Evolutionary conservation across 2,797 vertebrate genomes (phyloP).

Genomic region (Moxostoma hubbsi): DNA sequence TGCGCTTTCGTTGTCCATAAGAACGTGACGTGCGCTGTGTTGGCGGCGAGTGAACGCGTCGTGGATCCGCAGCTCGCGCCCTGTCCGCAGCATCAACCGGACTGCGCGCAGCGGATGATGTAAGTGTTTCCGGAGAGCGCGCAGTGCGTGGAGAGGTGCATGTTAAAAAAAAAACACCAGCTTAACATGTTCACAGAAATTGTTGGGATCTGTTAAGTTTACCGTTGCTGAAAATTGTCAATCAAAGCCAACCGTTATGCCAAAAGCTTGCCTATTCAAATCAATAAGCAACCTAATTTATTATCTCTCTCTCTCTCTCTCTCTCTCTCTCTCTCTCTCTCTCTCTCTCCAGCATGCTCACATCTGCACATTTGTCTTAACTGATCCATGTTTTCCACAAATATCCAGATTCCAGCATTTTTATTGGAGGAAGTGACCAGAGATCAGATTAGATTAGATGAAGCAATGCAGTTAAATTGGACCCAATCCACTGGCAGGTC

Average conservation of each 20-base stretch:
- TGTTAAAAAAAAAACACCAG: too few relatives aligned
- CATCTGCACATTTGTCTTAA: neutral
- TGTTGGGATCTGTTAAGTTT: too few relatives aligned
- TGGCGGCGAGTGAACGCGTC: conserved; percentile 85
- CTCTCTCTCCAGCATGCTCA: neutral
- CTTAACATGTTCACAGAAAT: conserved; percentile 8
- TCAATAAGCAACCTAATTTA: too few relatives aligned
- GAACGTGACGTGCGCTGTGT: conserved; percentile 91
- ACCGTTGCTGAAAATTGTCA: too few relatives aligned
- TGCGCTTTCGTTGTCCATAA: conserved; percentile 93
- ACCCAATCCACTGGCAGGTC: neutral
- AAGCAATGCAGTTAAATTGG: conserved; percentile 10
- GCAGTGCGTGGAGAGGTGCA: conserved; percentile 37
- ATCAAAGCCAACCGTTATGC: too few relatives aligned
- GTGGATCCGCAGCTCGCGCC: conserved; percentile 83
- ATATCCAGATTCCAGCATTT: conserved; percentile 1
- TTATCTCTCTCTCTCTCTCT: neutral
- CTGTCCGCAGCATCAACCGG: conserved; percentile 79
- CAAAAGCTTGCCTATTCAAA: too few relatives aligned
- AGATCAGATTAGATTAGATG: conserved; percentile 38
- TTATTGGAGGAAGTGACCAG: conserved; percentile 31
- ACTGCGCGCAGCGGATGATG: conserved; percentile 86
- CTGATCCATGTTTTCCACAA: neutral
- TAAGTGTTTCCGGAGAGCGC: conserved; percentile 76
- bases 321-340: too few relatives aligned